phyloP scores from a whole-genome alignment of 2,113 vertebrate species.

The Phylloscopus trochilus region DNA sequence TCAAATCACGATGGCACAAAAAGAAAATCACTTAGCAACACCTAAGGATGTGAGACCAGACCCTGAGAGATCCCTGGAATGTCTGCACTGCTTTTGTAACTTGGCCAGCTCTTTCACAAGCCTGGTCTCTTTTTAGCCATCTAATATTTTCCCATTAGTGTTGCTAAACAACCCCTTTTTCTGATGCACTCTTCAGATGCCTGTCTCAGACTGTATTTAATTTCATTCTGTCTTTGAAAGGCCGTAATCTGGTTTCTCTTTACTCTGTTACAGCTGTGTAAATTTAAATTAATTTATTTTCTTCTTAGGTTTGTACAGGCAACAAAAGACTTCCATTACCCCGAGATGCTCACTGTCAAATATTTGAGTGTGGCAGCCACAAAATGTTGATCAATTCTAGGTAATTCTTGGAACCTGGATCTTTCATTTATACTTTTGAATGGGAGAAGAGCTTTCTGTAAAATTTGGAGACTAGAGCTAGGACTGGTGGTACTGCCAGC shows the following conservation, averaged over 20 bases:
- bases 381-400: neutral
- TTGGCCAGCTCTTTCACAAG: neutral
- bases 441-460: neutral
- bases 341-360: neutral
- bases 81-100: neutral
- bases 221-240: slow-evolving; percentile 26
- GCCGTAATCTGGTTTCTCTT: neutral
- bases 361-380: neutral
- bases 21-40: slow-evolving; percentile 38
- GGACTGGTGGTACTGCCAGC: neutral
- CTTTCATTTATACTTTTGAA: neutral
- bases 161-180: slow-evolving; percentile 47
- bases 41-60: neutral
- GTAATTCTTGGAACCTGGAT: neutral
- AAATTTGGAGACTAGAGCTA: neutral
- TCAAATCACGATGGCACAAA: neutral
- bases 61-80: neutral
- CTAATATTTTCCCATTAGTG: neutral
- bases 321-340: neutral
- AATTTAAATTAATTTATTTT: slow-evolving; percentile 24
- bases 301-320: neutral
- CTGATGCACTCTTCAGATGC: neutral
- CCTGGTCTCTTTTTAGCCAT: neutral
- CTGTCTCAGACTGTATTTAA: slow-evolving; percentile 19
- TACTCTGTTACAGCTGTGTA: slow-evolving; percentile 33